A percentile compares a stretch with the other conserved stretches of the same genome.
Evolutionary conservation across 2,888 invertebrate genomes (phyloP).

Genomic region (Limnephilus lunatus): DNA sequence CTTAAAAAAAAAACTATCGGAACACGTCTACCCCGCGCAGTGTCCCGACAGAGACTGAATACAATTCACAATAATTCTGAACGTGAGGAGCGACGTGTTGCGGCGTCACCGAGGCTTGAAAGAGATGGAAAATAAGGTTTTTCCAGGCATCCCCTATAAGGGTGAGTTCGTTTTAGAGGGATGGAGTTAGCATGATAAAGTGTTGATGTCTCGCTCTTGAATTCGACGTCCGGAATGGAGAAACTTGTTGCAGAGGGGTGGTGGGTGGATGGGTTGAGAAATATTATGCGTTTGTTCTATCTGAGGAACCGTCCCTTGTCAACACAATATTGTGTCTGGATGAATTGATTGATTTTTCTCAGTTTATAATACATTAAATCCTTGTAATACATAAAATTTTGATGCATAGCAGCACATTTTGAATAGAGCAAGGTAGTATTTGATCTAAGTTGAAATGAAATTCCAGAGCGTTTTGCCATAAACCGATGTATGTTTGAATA

Average conservation of each 20-base stretch:
- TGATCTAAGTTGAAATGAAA: neutral
- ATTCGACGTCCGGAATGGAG: constrained; percentile 1
- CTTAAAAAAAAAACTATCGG: neutral
- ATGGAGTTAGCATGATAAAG: neutral
- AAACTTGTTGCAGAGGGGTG: constrained; percentile 59
- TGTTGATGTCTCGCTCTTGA: constrained; percentile 6
- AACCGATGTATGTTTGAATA: neutral
- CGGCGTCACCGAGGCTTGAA: constrained; percentile 1
- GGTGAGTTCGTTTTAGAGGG: constrained; percentile 20
- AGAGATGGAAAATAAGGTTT: neutral
- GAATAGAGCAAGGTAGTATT: neutral
- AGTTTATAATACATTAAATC: neutral
- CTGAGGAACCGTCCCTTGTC: neutral
- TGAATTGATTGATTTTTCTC: neutral
- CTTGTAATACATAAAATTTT: neutral
- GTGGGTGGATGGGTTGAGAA: neutral
- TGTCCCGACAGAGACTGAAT: constrained; percentile 55
- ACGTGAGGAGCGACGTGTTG: constrained; percentile 19
- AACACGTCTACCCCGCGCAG: constrained; percentile 45
- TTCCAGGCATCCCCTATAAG: neutral
- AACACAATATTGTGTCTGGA: neutral
- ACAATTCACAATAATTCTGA: constrained; percentile 2
- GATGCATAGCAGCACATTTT: neutral
- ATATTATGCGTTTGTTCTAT: constrained; percentile 2
- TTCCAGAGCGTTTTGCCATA: neutral